phyloP scores from a whole-genome alignment of 2,888 invertebrate species.

The Brachypterus glaber region DNA sequence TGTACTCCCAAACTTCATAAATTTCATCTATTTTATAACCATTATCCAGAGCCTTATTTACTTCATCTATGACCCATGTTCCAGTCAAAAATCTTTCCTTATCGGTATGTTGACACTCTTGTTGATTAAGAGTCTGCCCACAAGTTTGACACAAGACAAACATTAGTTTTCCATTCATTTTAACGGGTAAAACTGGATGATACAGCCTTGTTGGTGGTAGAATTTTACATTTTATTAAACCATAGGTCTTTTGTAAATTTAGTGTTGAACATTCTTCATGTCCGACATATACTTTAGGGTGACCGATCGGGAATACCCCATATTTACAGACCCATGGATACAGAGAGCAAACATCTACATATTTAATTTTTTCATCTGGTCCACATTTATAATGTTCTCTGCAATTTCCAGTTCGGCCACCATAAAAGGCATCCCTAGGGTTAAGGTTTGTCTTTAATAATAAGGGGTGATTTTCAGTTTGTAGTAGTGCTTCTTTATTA shows the following conservation, averaged over 20 bases:
- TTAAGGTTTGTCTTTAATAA: constrained; percentile 10
- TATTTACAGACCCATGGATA: constrained; percentile 28
- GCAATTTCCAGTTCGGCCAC: constrained; percentile 16
- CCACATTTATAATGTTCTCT: no score
- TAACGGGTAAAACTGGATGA: constrained; percentile 20
- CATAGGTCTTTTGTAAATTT: constrained; percentile 13
- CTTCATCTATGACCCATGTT: constrained; percentile 26
- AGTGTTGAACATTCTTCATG: constrained; percentile 15
- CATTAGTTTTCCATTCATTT: constrained; percentile 23
- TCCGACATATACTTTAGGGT: constrained; percentile 21
- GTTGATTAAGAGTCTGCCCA: constrained; percentile 22
- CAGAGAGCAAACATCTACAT: no score
- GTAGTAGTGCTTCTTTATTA: constrained; percentile 3
- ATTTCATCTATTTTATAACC: no score
- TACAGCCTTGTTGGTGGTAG: constrained; percentile 18
- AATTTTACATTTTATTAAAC: constrained; percentile 20
- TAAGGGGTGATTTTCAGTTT: constrained; percentile 10
- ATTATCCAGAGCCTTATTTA: constrained; percentile 29
- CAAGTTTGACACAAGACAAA: constrained; percentile 33
- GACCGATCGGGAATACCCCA: constrained; percentile 26
- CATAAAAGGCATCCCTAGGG: constrained; percentile 17
- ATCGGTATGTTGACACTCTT: no score
- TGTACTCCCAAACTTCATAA: constrained; percentile 12
- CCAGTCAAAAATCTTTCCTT: no score
- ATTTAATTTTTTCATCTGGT: no score